Conservation (phyloP, 2,888 invertebrate species). For the Heliconius cydno region DNA sequence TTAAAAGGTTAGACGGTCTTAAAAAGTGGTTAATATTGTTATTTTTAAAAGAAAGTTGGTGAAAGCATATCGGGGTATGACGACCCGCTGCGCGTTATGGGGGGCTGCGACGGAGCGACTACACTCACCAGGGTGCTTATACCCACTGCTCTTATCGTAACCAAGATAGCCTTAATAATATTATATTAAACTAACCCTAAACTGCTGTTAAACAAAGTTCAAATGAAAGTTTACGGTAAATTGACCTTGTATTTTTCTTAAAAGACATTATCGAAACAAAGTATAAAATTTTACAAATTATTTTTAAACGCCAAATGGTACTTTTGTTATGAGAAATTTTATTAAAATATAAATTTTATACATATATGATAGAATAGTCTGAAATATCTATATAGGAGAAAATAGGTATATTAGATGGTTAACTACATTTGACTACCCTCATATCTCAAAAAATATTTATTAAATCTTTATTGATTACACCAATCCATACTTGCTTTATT, state of each 20-base stretch:
- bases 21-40: slow-evolving; percentile 48
- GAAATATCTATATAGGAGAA: neutral
- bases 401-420: too few relatives aligned
- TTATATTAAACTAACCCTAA: slow-evolving; percentile 57
- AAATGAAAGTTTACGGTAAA: slow-evolving; percentile 28
- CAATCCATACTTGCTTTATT: neutral
- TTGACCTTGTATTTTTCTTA: neutral
- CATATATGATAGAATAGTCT: neutral
- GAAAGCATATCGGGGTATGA: slow-evolving; percentile 53
- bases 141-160: slow-evolving; percentile 71
- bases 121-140: slow-evolving; percentile 68
- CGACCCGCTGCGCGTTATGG: slow-evolving; percentile 68
- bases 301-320: neutral
- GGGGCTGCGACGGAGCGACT: slow-evolving; percentile 70
- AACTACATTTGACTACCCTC: neutral
- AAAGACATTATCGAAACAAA: neutral
- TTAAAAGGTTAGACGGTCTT: slow-evolving; percentile 33
- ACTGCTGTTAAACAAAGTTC: slow-evolving; percentile 36
- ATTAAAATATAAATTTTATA: neutral
- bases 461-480: neutral
- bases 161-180: slow-evolving; percentile 69
- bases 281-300: neutral
- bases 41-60: slow-evolving; percentile 55
- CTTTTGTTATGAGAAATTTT: neutral
- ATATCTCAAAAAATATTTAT: neutral